A percentile compares a stretch with the other conserved stretches of the same genome.
These are phyloP conservation scores for Cercopithecus mitis DNA, from an alignment of 2,797 vertebrate genomes.

Conservation along the genomic window DNA sequence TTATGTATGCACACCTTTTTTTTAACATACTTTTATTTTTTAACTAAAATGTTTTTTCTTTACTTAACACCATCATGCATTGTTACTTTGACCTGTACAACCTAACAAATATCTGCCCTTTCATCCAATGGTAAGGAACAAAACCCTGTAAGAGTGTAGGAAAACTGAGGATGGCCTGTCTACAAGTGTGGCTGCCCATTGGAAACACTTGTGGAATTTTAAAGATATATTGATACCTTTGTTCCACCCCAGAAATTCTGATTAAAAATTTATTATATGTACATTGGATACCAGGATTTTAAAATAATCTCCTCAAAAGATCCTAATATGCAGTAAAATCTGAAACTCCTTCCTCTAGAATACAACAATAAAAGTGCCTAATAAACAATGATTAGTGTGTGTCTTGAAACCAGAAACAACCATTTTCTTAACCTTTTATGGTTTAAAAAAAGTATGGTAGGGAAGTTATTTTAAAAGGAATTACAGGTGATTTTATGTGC, in stretches of 20 bases:
- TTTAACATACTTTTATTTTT: neutral
- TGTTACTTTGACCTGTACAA: neutral
- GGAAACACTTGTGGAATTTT: neutral
- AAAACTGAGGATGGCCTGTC: neutral
- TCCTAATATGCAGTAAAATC: neutral
- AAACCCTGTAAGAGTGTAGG: neutral
- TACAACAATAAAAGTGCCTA: fast-evolving
- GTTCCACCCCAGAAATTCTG: neutral
- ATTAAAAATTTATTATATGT: neutral
- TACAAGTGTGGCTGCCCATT: neutral
- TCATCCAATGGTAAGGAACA: neutral
- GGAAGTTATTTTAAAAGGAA: neutral
- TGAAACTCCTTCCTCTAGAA: neutral
- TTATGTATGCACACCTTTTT: neutral
- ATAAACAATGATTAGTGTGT: neutral
- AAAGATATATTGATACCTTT: neutral
- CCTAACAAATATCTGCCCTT: neutral
- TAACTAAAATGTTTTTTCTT: neutral
- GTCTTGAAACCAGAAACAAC: neutral
- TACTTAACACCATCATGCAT: neutral
- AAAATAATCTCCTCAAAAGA: neutral
- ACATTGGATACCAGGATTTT: neutral
- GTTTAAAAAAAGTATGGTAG: neutral
- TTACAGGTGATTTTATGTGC: neutral
- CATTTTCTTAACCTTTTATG: neutral